Percentiles rank a stretch among this genome's conserved stretches.
Evolutionary conservation across 1,140 invertebrate species (phyloP).

Genomic region (Caenorhabditis briggsae): DNA sequence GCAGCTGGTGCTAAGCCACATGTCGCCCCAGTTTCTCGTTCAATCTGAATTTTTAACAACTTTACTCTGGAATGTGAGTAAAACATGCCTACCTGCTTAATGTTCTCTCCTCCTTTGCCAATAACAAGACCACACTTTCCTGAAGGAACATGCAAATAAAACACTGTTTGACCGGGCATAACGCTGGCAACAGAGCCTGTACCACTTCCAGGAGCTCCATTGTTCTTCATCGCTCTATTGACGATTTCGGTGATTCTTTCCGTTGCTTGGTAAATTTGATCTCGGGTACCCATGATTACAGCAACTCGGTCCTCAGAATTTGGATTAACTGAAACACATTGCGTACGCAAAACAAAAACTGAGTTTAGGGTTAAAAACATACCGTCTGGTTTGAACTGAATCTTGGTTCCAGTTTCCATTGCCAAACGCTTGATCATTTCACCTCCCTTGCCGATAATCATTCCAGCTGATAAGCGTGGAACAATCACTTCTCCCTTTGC

Average conservation of each 20-base stretch:
- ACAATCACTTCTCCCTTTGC: slow-evolving; percentile 81
- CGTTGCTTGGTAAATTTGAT: slow-evolving; percentile 88
- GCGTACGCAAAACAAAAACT: background rate
- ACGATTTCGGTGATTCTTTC: slow-evolving; percentile 90
- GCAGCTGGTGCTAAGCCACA: slow-evolving; percentile 87
- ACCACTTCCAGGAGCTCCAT: slow-evolving; percentile 7
- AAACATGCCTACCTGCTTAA: slow-evolving; percentile 84
- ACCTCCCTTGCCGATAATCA: slow-evolving; percentile 90
- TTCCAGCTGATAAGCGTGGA: slow-evolving; percentile 89
- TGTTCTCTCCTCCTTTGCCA: slow-evolving; percentile 93
- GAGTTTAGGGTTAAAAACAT: background rate
- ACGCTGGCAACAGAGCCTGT: background rate
- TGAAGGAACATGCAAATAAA: slow-evolving; percentile 87
- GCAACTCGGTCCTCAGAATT: slow-evolving; percentile 84
- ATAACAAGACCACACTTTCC: slow-evolving; percentile 95
- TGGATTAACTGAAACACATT: slow-evolving; percentile 16
- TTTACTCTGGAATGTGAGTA: no score
- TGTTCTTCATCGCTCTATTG: slow-evolving; percentile 83
- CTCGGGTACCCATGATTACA: slow-evolving; percentile 87
- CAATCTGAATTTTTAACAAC: slow-evolving; percentile 61
- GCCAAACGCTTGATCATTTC: slow-evolving; percentile 94
- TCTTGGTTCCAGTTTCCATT: slow-evolving; percentile 86
- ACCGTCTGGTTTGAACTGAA: slow-evolving; percentile 83
- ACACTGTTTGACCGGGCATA: slow-evolving; percentile 79
- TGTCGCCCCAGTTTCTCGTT: slow-evolving; percentile 83